Base-by-base conservation (phyloP, 2,888 invertebrate species). In the Embidobia sp. region DNA sequence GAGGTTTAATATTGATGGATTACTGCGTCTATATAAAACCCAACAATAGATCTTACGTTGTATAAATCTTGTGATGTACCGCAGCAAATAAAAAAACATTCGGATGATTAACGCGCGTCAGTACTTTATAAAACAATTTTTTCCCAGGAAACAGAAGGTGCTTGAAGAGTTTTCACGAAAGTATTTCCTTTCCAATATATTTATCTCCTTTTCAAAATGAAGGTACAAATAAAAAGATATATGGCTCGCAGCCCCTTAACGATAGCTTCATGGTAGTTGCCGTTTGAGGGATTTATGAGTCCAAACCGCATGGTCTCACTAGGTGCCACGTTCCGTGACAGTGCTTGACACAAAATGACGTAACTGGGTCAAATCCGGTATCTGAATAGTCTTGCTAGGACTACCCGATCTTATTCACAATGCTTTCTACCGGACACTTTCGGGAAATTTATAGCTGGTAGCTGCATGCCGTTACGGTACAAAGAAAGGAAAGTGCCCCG, bases 241-340 rank as follows among this genome's bases (percentile, higher is more conserved):
- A 69, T 69, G 64, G 59, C 59, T 29, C 42, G 18, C 42, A 73
- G 57, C 64, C 64, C 59, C 75, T 63, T 63, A 61, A 26, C 55
- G 75, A 64, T 76, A 63, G 35, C 72, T 70, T 57, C 15, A 67
- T 44, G 57, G 82, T 74, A 64, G 80, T 79, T 72, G 66, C 57
- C 55, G 79, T 81, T 79, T 79, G 84, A 84, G 75, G 77, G 86
- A 89, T 89, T 88, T 89, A 88, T 87, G 84, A 81, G 61, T 79
- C 53, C 59, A 80, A 81, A 83, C 80, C 80, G 78, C 84, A 83
- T 86, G 86, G 85, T 87, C 84, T 84, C 78, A 59, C 77, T 77
- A 76, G 70, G 80, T 80, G 82, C 80, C 74, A 69, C 66, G 80
- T 81, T 55, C 80, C 70, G 73, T 83, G 81, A 82, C 80, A 76